phyloP scores from a whole-genome alignment of 2,888 invertebrate genomes.

The Oxyteleia sp. region DNA sequence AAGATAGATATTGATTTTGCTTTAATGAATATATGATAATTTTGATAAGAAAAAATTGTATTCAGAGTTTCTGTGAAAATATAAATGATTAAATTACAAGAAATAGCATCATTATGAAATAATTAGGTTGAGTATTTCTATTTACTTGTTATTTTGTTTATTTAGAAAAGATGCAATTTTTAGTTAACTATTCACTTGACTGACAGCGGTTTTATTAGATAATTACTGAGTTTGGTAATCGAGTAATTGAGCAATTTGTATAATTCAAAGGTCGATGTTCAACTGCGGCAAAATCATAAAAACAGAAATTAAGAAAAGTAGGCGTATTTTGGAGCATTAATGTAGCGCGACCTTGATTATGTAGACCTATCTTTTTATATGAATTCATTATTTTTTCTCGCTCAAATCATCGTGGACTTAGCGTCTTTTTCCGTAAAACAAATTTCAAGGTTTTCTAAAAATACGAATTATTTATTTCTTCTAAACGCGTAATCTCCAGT shows the following conservation, averaged over 20 bases:
- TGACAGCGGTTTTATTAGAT: constrained; percentile 27
- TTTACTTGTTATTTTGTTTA: constrained; percentile 7
- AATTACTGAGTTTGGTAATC: constrained; percentile 24
- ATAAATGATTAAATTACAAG: neutral
- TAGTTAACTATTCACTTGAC: constrained; percentile 10
- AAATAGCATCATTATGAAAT: neutral
- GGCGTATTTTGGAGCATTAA: constrained; percentile 4
- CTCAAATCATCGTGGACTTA: constrained; percentile 9
- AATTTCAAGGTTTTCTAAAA: constrained; percentile 40
- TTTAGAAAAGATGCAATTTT: constrained; percentile 1
- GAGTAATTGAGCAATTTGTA: constrained; percentile 21
- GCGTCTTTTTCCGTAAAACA: constrained; percentile 10
- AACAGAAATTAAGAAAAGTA: constrained; percentile 2
- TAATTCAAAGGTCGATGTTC: constrained; percentile 37
- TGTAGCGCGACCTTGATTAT: neutral
- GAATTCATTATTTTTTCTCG: constrained; percentile 24
- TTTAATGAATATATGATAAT: neutral
- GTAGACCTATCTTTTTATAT: neutral
- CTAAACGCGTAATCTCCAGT: neutral
- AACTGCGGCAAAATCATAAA: constrained; percentile 1
- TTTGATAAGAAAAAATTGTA: neutral
- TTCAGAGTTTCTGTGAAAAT: constrained; percentile 5
- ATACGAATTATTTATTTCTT: constrained; percentile 23
- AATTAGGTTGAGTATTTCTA: neutral
- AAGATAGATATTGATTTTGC: neutral